Base-by-base conservation (phyloP, 2,888 invertebrate genomes). In the Stenoptilia bipunctidactyla region DNA sequence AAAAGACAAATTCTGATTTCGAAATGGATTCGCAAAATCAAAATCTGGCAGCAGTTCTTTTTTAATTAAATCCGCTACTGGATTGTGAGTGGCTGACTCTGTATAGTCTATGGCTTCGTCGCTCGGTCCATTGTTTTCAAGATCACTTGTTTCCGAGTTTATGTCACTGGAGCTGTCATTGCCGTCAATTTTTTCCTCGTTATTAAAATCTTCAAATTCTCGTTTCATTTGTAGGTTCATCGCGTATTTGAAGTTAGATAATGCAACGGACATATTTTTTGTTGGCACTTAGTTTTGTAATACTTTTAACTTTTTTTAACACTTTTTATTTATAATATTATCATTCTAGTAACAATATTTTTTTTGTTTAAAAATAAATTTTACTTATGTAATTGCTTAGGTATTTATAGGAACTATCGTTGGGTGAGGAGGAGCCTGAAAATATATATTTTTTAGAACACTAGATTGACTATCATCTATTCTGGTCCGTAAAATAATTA, bases 341-440 rank as follows among this genome's bases (percentile, higher is more conserved):
- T n/a, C 50, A 48, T 42, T 42, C 42, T 48, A 50, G 43, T 50
- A 53, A 52, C 52, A n/a, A n/a, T n/a, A 52, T 49, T 60, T 51
- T 70, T 60, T 54, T 58, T 53, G 75, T 76, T 71, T 66, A 71
- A 79, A 74, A 77, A 79, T 80, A 80, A 71, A 69, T 73, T 73
- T 77, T 75, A 36, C 40, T 67, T 79, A 69, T 63, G 62, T 75
- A 66, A 51, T 66, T 62, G 71, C 62, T 62, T 83, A 85, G 85
- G 84, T 85, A 85, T 69, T 80, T 64, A 61, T 85, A 85, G 85
- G 85, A 85, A 85, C 85, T 85, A 82, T 85, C 85, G 85, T 85
- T 85, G 82, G 82, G 66, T 76, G 65, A 68, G 74, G 77, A 75
- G 77, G 73, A 68, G 76, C 68, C 79, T 82, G 80, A 5, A 8